Percentiles rank a stretch among this genome's conserved stretches.
These are phyloP conservation scores for Mastomys coucha DNA, from an alignment of 2,113 vertebrate genomes.

Conservation along the genomic window DNA sequence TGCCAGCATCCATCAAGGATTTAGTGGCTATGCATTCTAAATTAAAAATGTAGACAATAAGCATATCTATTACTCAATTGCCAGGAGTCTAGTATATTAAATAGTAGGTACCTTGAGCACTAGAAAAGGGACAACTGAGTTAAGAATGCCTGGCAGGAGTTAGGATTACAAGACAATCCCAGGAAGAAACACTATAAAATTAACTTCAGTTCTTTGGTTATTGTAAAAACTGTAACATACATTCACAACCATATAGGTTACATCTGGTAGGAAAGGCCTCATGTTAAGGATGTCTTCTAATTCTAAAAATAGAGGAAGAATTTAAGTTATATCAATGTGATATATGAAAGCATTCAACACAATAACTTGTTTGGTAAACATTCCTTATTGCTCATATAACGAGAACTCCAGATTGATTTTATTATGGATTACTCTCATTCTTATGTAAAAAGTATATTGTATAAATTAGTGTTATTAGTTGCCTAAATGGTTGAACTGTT, in stretches of 20 bases:
- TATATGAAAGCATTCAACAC: constrained; percentile 25
- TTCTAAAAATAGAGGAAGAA: constrained; percentile 27
- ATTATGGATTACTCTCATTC: constrained; percentile 17
- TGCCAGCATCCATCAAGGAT: neutral
- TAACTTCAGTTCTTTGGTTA: constrained; percentile 9
- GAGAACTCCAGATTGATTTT: neutral
- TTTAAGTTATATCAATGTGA: constrained; percentile 24
- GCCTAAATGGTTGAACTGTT: neutral
- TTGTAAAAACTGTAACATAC: constrained; percentile 20
- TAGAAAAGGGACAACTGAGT: neutral
- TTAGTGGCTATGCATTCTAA: neutral
- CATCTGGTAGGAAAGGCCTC: neutral
- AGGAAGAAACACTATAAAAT: neutral
- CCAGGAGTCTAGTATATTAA: neutral
- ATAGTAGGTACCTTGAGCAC: neutral
- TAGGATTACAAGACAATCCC: neutral
- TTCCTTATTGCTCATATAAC: neutral
- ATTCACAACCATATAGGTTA: neutral
- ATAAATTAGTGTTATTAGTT: neutral
- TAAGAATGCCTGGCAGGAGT: no score
- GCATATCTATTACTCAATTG: neutral
- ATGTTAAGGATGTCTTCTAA: neutral
- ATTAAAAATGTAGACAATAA: neutral
- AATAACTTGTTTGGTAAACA: constrained; percentile 5
- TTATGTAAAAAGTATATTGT: neutral